Conservation (phyloP, 2,888 invertebrate species). For the Euproctis similis region DNA sequence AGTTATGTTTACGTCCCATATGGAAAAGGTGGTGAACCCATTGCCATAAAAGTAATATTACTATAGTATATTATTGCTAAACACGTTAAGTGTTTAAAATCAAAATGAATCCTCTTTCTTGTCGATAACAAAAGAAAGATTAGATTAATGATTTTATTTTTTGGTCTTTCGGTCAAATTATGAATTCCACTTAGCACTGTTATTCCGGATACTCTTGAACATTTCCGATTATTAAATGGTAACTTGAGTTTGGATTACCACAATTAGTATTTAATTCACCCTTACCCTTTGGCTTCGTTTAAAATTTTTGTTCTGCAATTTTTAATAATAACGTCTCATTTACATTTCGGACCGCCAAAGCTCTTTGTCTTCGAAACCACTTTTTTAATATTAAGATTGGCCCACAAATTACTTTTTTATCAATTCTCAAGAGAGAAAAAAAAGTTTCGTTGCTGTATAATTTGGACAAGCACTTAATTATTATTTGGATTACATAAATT, state of each 20-base stretch:
- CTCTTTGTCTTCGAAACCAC: constrained; percentile 3
- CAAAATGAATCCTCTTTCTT: too few species aligned
- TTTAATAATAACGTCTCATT: constrained; percentile 28
- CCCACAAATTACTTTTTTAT: constrained; percentile 2
- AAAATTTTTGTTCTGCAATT: constrained; percentile 28
- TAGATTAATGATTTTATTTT: too few species aligned
- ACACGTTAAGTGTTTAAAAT: too few species aligned
- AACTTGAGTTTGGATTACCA: constrained; percentile 20
- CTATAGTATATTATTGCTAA: too few species aligned
- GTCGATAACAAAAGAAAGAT: too few species aligned
- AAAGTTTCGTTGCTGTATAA: neutral
- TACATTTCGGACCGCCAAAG: constrained; percentile 18
- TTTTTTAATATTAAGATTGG: constrained; percentile 7
- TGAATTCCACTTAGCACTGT: constrained; percentile 2
- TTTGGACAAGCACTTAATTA: neutral
- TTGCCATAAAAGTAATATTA: too few species aligned
- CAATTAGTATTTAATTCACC: constrained; percentile 44
- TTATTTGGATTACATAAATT: neutral
- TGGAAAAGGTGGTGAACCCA: too few species aligned
- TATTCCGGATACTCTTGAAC: constrained; percentile 14
- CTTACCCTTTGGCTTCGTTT: constrained; percentile 26
- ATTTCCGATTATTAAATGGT: constrained; percentile 25
- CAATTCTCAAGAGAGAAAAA: too few species aligned
- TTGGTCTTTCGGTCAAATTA: neutral
- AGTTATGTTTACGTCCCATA: too few species aligned